These are phyloP conservation scores for Andrena praecox DNA, from an alignment of 2,888 invertebrate genomes.

Conservation along the genomic window DNA sequence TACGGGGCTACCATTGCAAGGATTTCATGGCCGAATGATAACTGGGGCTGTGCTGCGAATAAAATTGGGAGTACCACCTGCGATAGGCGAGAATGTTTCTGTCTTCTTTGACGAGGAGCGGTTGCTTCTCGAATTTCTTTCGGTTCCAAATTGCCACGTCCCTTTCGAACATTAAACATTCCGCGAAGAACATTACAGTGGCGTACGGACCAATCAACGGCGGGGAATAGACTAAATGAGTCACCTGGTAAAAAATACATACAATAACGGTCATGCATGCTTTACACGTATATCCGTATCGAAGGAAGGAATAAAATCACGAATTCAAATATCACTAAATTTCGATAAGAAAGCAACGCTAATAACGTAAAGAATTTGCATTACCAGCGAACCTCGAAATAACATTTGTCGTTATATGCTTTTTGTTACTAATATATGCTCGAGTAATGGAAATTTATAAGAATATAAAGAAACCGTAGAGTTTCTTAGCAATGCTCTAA, in stretches of 20 bases:
- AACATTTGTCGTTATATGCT: no score
- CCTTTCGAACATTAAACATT: constrained; percentile 91
- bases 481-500: no score
- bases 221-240: constrained; percentile 92
- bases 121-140: constrained; percentile 90
- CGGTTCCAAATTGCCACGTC: constrained; percentile 95
- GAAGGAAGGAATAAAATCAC: no score
- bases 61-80: constrained; percentile 94
- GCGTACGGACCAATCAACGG: constrained; percentile 87
- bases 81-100: constrained; percentile 90
- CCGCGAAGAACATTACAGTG: constrained; percentile 89
- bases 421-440: no score
- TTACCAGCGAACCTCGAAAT: no score
- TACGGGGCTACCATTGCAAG: constrained; percentile 76
- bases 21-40: constrained; percentile 81
- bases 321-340: no score
- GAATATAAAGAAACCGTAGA: no score
- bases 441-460: no score
- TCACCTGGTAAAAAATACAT: constrained; percentile 85
- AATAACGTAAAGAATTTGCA: no score
- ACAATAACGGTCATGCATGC: background rate
- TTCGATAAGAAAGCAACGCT: no score
- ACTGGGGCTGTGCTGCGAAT: constrained; percentile 89
- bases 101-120: constrained; percentile 91
- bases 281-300: no score